Evolutionary conservation across 1,140 invertebrate species (phyloP), one percentile per base, ranked within the genome.

Genomic region (Hyphantria cunea): DNA sequence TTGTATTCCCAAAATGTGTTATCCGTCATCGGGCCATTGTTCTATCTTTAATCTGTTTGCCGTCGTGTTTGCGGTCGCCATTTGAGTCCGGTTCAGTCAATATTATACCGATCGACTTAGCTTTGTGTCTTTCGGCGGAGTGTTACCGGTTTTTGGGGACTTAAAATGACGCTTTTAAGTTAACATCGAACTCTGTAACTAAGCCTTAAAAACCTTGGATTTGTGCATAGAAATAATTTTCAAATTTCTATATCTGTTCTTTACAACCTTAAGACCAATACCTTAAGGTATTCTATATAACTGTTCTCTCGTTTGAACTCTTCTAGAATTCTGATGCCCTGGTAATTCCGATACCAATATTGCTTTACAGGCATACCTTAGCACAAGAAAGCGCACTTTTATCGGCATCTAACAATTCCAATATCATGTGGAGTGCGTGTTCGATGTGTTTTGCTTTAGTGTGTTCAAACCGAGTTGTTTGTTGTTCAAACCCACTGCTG

Each of bases 21-120:
- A 41, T 6, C n/a, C 39, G 39, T 41, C 6, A 11, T 34, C 32
- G 9, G 48, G 44, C 51, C 47, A 53, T 64, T 66, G 64, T 64
- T 55, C 54, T 61, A 58, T 10, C 51, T 62, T 71, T 82, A 85
- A 85, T 85, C 76, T 85, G 82, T 83, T 84, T 84, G 80, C 69
- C 42, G 12, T 12, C 25, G 39, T 72, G 66, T 74, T 72, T 75
- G 66, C 34, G 66, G 64, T 70, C 55, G 67, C 53, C 48, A 64
- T 70, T 76, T 69, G 69, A 76, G 66, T 63, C 63, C 47, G 68
- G 61, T 58, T 72, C 61, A 47, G 78, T 83, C 71, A 85, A 82
- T 72, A 84, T 78, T 76, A 61, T 74, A 54, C 25, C 51, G 60
- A 63, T 61, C 53, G 61, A 60, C 56, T 59, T 50, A 50, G 56